Base-by-base conservation (phyloP, 35 echinoderm and acorn worm genomes). In the Chiridota heheva region DNA sequence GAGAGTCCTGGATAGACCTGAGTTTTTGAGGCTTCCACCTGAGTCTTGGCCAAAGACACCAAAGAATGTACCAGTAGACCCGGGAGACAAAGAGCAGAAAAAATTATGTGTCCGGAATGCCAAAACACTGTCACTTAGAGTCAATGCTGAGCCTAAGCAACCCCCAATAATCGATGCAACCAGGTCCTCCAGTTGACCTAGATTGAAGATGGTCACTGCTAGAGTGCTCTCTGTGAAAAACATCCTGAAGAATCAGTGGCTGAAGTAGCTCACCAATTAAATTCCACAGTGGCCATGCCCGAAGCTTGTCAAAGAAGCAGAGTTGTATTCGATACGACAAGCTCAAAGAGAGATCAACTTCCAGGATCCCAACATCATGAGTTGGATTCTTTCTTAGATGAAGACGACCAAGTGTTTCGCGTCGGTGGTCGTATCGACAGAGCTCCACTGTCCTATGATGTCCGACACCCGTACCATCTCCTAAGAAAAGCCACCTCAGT, bases 271-370 rank as follows among this genome's bases (percentile, higher is more conserved):
- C 7, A 77, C 70, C 36, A 0, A 42, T 0, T 69, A 83, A 34
- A 88, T 88, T 26, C 73, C 77, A 34, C 77, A 88, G 78, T 90
- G 80, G 80, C 87, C 87, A 39, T 84, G 80, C 5, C 13, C 24
- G 4, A 84, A 90, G 43, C 40, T 65, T 38, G 10, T 90, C 57
- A 84, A 69, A n/a, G 80, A 75, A 49, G 87, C 87, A 2, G 87
- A 90, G 57, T 58, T 90, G 42, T 90, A 90, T 31, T 84, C 80
- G 79, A 90, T 90, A 18, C 69, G 61, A 76, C 59, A 90, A 34
- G 88, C 88, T 27, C 81, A 91, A 91, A 78, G 63, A 33, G 88
- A 72, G 18, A 77, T 90, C 15, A 59, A 90, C 61, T 90, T 90
- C 61, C 56, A 79, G 7, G 71, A 90, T 84, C 69, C 69, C 3